phyloP scores from a whole-genome alignment of 1,140 invertebrate genomes.

The Proctacanthus coquilletti region DNA sequence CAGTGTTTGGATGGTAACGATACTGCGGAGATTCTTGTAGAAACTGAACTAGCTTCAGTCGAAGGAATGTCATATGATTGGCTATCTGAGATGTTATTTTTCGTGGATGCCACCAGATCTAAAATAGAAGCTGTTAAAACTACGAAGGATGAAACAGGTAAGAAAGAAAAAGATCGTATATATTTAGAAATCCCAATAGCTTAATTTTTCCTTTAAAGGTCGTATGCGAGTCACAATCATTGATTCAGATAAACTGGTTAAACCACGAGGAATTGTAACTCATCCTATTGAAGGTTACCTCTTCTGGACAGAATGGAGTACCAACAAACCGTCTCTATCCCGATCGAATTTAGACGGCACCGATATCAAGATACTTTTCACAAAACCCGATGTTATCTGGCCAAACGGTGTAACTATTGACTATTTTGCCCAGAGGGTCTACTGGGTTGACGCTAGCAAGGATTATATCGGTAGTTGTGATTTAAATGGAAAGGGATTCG shows the following conservation, averaged over 20 bases:
- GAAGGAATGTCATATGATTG: constrained; percentile 90
- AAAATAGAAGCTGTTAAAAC: constrained; percentile 68
- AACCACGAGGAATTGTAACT: constrained; percentile 75
- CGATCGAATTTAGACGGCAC: constrained; percentile 73
- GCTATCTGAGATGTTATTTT: constrained; percentile 84
- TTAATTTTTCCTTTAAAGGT: neutral
- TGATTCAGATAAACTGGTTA: constrained; percentile 50
- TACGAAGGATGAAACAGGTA: constrained; percentile 1
- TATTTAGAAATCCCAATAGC: neutral
- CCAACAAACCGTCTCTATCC: constrained; percentile 57
- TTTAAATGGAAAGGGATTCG: constrained; percentile 64
- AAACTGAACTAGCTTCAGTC: constrained; percentile 59
- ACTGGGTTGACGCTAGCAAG: constrained; percentile 72
- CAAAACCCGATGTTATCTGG: constrained; percentile 55
- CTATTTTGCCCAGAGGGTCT: constrained; percentile 62
- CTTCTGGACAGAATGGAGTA: constrained; percentile 90
- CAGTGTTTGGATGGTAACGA: constrained; percentile 56
- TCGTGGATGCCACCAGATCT: constrained; percentile 64
- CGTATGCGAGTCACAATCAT: constrained; percentile 64
- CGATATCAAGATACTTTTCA: constrained; percentile 52
- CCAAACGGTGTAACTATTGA: constrained; percentile 81
- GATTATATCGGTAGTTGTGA: constrained; percentile 77
- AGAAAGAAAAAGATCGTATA: too few relatives aligned
- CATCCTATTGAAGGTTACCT: constrained; percentile 72
- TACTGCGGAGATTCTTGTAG: constrained; percentile 52